Evolutionary conservation across 2,113 vertebrate species (phyloP).

Genomic region (Pelvicachromis taeniatus): DNA sequence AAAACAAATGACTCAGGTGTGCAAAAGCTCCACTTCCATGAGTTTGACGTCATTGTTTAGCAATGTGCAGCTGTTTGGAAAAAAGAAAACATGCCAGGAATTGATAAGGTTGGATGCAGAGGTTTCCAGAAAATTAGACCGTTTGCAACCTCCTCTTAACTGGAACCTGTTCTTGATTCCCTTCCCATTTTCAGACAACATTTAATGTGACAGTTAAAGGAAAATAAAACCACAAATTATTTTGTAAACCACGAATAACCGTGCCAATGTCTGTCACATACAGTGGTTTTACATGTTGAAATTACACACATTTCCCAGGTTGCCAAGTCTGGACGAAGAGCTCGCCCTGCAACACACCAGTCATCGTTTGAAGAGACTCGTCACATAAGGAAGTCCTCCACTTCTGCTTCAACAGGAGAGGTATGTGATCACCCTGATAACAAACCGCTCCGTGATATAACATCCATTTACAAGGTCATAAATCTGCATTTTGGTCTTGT

Average conservation of each 20-base stretch:
- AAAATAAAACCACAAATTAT: not conserved
- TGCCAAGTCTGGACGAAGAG: constrained; percentile 82
- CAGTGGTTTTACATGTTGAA: not conserved
- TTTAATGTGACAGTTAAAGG: not conserved
- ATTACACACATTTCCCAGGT: constrained; percentile 61
- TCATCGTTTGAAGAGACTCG: constrained; percentile 69
- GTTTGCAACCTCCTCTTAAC: not conserved
- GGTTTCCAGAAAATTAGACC: not conserved
- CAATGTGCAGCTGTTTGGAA: not conserved
- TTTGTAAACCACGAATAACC: not conserved
- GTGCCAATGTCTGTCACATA: not conserved
- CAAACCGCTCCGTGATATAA: not conserved
- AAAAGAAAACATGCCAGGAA: not conserved
- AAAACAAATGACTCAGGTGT: not conserved
- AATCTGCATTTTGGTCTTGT: constrained; percentile 39
- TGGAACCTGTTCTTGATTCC: not conserved
- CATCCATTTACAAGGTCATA: not conserved
- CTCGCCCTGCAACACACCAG: constrained; percentile 74
- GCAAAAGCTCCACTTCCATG: not conserved
- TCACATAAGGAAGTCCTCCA: constrained; percentile 68
- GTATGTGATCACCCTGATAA: constrained; percentile 52
- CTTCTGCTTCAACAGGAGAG: constrained; percentile 70
- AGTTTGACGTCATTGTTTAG: not conserved
- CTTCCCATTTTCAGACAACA: not conserved
- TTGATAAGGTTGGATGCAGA: not conserved